These are phyloP conservation scores for Anarrhichthys ocellatus DNA, from an alignment of 2,113 vertebrate genomes.

Conservation along the genomic window DNA sequence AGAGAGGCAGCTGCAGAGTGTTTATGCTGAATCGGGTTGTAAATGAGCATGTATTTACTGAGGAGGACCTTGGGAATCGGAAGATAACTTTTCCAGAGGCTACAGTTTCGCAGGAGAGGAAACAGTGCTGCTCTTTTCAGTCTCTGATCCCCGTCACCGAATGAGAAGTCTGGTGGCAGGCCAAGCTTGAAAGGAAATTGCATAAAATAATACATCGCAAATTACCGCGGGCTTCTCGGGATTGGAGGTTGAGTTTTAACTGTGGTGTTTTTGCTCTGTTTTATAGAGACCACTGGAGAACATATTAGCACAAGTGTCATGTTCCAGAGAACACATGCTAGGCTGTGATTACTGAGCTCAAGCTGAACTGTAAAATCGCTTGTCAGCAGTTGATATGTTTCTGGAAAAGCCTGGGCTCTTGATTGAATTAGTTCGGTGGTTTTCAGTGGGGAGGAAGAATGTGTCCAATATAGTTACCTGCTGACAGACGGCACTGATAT, in stretches of 20 bases:
- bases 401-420: constrained; percentile 71
- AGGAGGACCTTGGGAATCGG: constrained; percentile 62
- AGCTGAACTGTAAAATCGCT: constrained; percentile 78
- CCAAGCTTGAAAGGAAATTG: constrained; percentile 59
- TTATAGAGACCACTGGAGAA: constrained; percentile 76
- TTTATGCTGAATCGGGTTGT: constrained; percentile 72
- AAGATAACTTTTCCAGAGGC: constrained; percentile 62
- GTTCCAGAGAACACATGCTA: constrained; percentile 77
- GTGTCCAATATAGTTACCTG: constrained; percentile 70
- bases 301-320: constrained; percentile 77
- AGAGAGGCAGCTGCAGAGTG: constrained; percentile 69
- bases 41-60: constrained; percentile 74
- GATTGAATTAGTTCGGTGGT: constrained; percentile 80
- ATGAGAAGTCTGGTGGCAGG: constrained; percentile 47
- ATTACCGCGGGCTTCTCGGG: constrained; percentile 57
- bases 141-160: constrained; percentile 8
- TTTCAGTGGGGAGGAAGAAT: constrained; percentile 68
- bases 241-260: constrained; percentile 64
- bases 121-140: constrained; percentile 20
- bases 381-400: constrained; percentile 81
- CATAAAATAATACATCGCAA: constrained; percentile 69
- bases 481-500: constrained; percentile 55
- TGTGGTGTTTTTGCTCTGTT: constrained; percentile 63
- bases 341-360: constrained; percentile 79
- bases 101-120: constrained; percentile 30